These are phyloP conservation scores for Thalassaphorura encarpata DNA, from an alignment of 1,140 invertebrate genomes.

Conservation along the genomic window DNA sequence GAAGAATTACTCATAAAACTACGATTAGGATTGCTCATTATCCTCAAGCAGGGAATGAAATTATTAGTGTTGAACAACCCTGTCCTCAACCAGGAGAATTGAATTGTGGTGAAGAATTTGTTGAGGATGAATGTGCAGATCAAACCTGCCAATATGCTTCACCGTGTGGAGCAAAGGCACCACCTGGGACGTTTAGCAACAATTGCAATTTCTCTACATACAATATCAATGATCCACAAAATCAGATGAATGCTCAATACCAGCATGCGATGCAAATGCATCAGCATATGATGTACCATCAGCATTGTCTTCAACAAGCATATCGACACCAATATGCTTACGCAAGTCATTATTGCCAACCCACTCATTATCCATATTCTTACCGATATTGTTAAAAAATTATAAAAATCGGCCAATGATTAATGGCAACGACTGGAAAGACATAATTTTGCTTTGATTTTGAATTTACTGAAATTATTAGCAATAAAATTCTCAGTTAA, in stretches of 20 bases:
- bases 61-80: neutral
- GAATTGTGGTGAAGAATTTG: neutral
- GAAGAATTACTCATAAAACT: constrained; percentile 13
- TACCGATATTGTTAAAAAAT: neutral
- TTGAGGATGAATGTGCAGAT: neutral
- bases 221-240: neutral
- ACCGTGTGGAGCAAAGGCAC: neutral
- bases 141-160: constrained; percentile 3
- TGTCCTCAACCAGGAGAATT: neutral
- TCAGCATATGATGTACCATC: constrained; percentile 1
- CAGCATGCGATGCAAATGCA: constrained; percentile 4
- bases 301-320: neutral
- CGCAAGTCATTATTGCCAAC: too few species aligned
- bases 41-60: neutral
- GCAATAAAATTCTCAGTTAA: too few species aligned
- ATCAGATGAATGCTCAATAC: neutral
- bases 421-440: too few species aligned
- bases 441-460: too few species aligned
- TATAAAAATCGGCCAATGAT: neutral
- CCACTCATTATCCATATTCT: neutral
- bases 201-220: neutral
- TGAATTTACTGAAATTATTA: too few species aligned
- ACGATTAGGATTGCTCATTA: constrained; percentile 14
- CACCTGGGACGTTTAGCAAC: neutral
- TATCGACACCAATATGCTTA: neutral